Conservation (phyloP, 2,888 invertebrate species). For the Mamestra brassicae region DNA sequence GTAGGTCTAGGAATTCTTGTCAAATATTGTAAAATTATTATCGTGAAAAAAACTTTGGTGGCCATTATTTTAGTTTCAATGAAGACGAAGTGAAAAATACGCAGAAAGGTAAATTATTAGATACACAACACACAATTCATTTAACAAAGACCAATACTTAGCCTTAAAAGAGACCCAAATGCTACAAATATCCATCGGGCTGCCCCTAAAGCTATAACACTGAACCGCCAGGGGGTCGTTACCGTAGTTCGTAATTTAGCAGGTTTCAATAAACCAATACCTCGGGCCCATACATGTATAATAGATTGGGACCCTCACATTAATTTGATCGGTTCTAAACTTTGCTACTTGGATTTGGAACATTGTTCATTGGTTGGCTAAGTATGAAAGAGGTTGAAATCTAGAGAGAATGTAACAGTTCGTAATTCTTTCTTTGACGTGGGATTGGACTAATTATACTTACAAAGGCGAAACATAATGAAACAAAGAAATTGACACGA, state of each 20-base stretch:
- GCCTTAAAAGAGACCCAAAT: too few relatives aligned
- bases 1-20: too few relatives aligned
- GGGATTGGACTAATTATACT: neutral
- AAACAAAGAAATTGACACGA: neutral
- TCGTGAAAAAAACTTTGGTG: too few relatives aligned
- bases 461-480: neutral
- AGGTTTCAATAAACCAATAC: constrained; percentile 63
- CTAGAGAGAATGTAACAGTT: neutral
- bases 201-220: constrained; percentile 26
- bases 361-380: constrained; percentile 33
- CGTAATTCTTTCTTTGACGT: neutral
- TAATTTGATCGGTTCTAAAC: constrained; percentile 55
- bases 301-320: constrained; percentile 60
- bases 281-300: constrained; percentile 46
- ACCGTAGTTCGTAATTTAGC: constrained; percentile 46
- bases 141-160: neutral
- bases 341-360: constrained; percentile 49
- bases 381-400: constrained; percentile 3
- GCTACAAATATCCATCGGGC: neutral
- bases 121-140: neutral
- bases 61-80: too few relatives aligned
- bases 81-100: neutral
- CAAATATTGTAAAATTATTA: too few relatives aligned
- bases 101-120: neutral
- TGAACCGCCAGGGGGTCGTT: constrained; percentile 45